These are phyloP conservation scores for pig (Sus scrofa) DNA, from an alignment of 2,113 vertebrate species.

Conservation along the genomic window DNA sequence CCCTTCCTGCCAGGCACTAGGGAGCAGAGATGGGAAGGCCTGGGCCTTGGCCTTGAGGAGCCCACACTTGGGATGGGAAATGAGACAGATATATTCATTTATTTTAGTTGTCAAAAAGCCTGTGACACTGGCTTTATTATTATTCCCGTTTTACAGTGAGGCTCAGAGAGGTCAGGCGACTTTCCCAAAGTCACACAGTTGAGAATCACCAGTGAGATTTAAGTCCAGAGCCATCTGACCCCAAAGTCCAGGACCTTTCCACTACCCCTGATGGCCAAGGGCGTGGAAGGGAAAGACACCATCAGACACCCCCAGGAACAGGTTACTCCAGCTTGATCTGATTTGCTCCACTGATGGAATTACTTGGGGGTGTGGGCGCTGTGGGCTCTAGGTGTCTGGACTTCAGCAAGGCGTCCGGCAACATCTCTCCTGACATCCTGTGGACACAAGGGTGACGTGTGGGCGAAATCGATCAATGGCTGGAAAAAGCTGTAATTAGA, in stretches of 20 bases:
- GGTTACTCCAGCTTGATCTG: background rate
- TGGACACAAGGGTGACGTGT: background rate
- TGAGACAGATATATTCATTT: background rate
- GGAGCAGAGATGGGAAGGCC: background rate
- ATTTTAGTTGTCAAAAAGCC: background rate
- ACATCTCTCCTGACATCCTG: conserved; percentile 22
- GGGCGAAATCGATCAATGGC: rapidly evolving
- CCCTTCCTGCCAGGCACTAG: too few species aligned
- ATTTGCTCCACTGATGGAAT: conserved; percentile 36
- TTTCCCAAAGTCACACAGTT: conserved; percentile 30
- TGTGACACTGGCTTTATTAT: background rate
- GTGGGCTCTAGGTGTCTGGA: background rate
- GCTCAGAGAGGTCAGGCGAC: background rate
- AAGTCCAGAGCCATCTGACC: background rate
- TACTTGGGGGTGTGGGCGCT: background rate
- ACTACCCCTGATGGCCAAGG: background rate
- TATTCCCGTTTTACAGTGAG: background rate
- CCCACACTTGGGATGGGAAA: background rate
- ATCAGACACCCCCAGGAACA: background rate
- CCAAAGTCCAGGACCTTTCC: background rate
- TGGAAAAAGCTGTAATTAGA: background rate
- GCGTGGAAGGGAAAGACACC: background rate
- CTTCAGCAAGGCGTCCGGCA: background rate
- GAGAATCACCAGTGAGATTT: background rate
- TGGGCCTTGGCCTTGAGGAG: background rate